Evolutionary conservation across 2,797 vertebrate genomes (phyloP).

Genomic region (Acipenser oxyrinchus): DNA sequence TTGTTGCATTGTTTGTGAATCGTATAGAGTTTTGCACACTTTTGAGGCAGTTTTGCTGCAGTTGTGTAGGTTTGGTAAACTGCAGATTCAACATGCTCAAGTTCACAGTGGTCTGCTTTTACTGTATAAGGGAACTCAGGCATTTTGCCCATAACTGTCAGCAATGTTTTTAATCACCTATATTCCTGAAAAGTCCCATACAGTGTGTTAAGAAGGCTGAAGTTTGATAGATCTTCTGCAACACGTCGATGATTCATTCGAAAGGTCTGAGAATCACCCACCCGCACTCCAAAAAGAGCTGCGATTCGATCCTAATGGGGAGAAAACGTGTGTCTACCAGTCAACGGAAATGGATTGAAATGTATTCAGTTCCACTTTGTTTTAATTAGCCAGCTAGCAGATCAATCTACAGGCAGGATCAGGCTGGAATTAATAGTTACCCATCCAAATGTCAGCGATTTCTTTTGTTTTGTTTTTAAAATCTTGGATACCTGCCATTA

Average conservation of each 20-base stretch:
- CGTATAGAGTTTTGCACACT: too few relatives aligned
- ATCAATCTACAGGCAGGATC: neutral
- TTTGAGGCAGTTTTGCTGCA: too few relatives aligned
- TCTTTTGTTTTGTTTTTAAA: neutral
- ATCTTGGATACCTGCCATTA: conserved; percentile 1
- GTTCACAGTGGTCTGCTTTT: neutral
- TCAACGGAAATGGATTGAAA: neutral
- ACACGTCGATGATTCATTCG: neutral
- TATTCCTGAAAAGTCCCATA: neutral
- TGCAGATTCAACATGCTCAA: too few relatives aligned
- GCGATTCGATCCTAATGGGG: neutral
- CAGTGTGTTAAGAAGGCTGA: neutral
- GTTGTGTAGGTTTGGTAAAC: too few relatives aligned
- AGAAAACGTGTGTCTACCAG: conserved; percentile 3
- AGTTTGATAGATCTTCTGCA: neutral
- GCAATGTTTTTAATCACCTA: neutral
- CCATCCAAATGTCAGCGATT: neutral
- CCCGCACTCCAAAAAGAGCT: neutral
- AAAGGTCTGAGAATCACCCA: neutral
- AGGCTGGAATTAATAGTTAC: neutral
- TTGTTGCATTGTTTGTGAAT: too few relatives aligned
- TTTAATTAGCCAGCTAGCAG: neutral
- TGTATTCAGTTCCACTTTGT: neutral
- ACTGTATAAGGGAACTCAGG: neutral
- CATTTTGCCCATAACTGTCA: neutral